Evolutionary conservation across 2,797 vertebrate genomes (phyloP).

Genomic region (Triplophysa yarkandensis): DNA sequence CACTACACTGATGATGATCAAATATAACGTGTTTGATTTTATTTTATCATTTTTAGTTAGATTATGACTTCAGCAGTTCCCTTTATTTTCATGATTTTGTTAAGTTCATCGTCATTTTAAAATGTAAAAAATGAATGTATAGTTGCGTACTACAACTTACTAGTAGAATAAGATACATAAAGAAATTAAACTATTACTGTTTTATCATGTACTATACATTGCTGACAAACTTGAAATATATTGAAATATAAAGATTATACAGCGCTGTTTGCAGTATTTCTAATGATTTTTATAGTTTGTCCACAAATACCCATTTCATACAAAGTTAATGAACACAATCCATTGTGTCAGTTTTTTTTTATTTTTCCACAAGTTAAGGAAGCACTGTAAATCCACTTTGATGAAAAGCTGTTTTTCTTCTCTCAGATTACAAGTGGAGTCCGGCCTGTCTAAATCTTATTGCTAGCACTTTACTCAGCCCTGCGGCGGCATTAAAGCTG

Average conservation of each 20-base stretch:
- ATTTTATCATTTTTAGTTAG: no score
- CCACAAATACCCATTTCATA: neutral
- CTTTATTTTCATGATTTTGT: no score
- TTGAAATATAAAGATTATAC: neutral
- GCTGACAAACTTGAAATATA: neutral
- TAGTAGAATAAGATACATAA: no score
- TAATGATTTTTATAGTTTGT: neutral
- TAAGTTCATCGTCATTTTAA: no score
- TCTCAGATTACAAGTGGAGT: conserved; percentile 61
- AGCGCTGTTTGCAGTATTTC: neutral
- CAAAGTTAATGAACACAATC: neutral
- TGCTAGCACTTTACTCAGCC: conserved; percentile 61
- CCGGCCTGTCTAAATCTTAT: conserved; percentile 62
- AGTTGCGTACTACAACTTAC: no score
- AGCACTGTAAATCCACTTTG: conserved; percentile 64
- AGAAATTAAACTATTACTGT: no score
- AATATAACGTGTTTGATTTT: no score
- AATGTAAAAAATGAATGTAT: no score
- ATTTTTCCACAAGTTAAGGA: conserved; percentile 31
- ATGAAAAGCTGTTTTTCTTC: conserved; percentile 65
- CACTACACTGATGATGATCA: no score
- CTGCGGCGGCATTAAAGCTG: conserved; percentile 66
- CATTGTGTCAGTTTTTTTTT: conserved; percentile 26
- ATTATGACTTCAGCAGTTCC: no score
- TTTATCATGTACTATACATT: no score